Evolutionary conservation across 2,888 invertebrate genomes (phyloP), one percentile per base, ranked within the genome.

Genomic region (Ophraella communa): DNA sequence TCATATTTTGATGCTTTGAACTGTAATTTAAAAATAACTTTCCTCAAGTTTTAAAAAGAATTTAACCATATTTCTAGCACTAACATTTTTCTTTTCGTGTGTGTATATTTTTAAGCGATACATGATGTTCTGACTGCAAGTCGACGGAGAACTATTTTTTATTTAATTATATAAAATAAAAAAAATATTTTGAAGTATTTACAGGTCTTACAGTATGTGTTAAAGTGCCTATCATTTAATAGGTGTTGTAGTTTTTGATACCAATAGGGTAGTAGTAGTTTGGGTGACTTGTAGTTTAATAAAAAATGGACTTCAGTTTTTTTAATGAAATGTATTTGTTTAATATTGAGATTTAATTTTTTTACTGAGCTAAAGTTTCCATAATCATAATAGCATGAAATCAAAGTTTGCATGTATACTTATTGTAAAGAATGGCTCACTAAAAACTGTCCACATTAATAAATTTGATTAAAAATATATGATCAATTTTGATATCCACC

Each of bases 181-280:
- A 27, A 51, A 27, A 14, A 51, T 68, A 20, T 51, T 51, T 51
- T 27, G 60, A 66, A 55, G 72, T 73, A 70, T 71, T 75, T 75
- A 51, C 74, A 75, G 74, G 74, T 75, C 71, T 71, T 71, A 71
- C 66, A 52, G 55, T 58, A 61, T 55, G 61, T 68, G 39, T 65
- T 66, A 61, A 64, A 52, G 45, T 57, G 55, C 49, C 47, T 47
- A 52, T 61, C 49, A 62, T 57, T 52, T 53, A 42, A 44, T 52
- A 54, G 54, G 45, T 39, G 47, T 49, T 39, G 14, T 39, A 42
- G 39, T 59, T 33, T 51, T 49, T 27, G 20, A 20, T 51, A n/a
- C 33, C 30, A 24, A 45, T 57, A 57, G 21, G 20, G 21, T 27
- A 33, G 57, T 30, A 10, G 57, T 57, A 57, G 57, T 57, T 57